Evolutionary conservation across 2,888 invertebrate genomes (phyloP).

Genomic region (Xestobium rufovillosum): DNA sequence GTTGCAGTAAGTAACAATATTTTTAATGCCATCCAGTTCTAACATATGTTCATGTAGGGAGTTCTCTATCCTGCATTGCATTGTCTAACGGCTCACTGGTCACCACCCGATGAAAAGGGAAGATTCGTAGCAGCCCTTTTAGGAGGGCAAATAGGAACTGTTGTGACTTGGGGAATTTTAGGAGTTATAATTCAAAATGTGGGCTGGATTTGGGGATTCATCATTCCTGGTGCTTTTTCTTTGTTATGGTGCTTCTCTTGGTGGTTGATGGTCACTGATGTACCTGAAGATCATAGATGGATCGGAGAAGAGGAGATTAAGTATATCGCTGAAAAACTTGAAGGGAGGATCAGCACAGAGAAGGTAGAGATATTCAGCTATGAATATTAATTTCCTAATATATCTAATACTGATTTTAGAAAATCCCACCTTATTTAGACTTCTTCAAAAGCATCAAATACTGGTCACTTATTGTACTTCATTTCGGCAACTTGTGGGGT

Average conservation of each 20-base stretch:
- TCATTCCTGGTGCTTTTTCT: conserved; percentile 52
- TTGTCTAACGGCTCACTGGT: conserved; percentile 62
- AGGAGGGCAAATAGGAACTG: conserved; percentile 67
- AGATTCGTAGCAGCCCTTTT: conserved; percentile 64
- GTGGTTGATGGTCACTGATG: conserved; percentile 57
- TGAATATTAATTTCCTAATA: conserved; percentile 3
- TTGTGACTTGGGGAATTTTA: conserved; percentile 60
- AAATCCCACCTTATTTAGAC: conserved; percentile 24
- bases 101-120: conserved; percentile 66
- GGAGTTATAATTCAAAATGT: conserved; percentile 54
- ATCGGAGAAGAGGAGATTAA: conserved; percentile 56
- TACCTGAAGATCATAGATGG: conserved; percentile 54
- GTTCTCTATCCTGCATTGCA: conserved; percentile 58
- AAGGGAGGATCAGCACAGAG: conserved; percentile 25
- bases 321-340: conserved; percentile 44
- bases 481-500: conserved; percentile 29
- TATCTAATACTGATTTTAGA: conserved; percentile 22
- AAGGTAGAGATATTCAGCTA: conserved; percentile 20
- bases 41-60: conserved; percentile 41
- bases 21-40: conserved; percentile 6
- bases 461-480: conserved; percentile 24
- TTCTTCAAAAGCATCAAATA: conserved; percentile 26
- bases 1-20: conserved; percentile 48
- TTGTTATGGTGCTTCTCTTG: conserved; percentile 52
- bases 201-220: conserved; percentile 64